Evolutionary conservation across 2,797 vertebrate genomes (phyloP), one percentile per base, ranked within the genome.

Genomic region (Alauda arvensis): DNA sequence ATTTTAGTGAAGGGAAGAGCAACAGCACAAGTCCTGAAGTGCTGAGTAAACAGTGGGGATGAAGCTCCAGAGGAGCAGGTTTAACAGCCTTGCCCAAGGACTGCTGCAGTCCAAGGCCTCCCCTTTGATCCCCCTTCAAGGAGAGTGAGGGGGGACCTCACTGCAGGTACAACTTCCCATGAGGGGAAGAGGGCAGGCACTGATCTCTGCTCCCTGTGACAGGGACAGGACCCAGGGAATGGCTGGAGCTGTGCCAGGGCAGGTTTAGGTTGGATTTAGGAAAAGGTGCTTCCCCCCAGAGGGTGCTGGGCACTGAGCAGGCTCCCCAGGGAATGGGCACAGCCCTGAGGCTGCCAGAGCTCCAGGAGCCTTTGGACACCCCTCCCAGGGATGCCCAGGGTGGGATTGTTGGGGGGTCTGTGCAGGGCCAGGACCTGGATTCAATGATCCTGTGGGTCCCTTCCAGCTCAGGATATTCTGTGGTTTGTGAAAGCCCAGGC

Each of bases 331-430:
- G 49, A 48, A 56, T 8, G 25, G 4, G 6, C 34, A 59, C 14
- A 0, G 49, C 49, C 61, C 14, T 1, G 0, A 37, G 56, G 56
- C 56, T 57, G 24, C 55, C 60, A 42, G 63, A 43, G 46, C 46
- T 60, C 52, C 55, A 31, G 51, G 34, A 48, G 8, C 1, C 0
- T 34, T 14, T 55, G 28, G 28, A 6, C 21, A 65, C 1, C 1
- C 0, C 49, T 45, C 1, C 34, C 57, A 46, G 48, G 33, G 19
- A 4, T 60, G 39, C n/a, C 0, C 16, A 14, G 31, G 19, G 11
- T 33, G 60, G 43, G 43, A 4, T 5, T 21, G 9, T 3, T 31
- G 51, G 60, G 20, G 9, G 0, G 60, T 25, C 43, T 56, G 43
- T 7, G 14, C 43, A 72, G 60, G 18, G 43, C 1, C 43, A 34